These are phyloP conservation scores for Myotis davidii DNA, from an alignment of 2,113 vertebrate genomes.

Conservation along the genomic window DNA sequence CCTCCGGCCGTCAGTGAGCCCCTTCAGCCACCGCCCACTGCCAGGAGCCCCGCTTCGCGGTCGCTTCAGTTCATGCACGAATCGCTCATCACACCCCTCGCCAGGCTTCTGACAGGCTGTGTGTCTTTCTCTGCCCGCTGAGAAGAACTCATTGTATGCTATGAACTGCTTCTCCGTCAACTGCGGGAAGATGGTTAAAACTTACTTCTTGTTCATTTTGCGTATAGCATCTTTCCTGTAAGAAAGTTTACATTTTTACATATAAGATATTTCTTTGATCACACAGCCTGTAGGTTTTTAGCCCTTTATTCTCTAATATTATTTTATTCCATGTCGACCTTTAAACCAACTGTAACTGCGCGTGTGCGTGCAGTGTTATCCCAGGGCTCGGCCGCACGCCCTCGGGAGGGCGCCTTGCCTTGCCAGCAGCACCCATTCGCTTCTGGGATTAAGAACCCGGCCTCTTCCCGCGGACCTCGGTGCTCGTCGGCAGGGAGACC, in stretches of 20 bases:
- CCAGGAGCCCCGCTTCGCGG: background rate
- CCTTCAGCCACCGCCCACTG: background rate
- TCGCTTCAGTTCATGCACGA: background rate
- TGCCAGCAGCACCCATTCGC: background rate
- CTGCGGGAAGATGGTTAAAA: background rate
- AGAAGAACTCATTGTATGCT: background rate
- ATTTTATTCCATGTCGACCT: slow-evolving; percentile 17
- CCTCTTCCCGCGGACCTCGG: background rate
- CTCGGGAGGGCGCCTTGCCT: background rate
- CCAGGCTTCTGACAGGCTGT: background rate
- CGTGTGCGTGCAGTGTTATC: background rate
- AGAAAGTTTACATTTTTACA: slow-evolving; percentile 34
- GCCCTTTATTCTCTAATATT: background rate
- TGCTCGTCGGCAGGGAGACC: background rate
- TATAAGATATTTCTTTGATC: background rate
- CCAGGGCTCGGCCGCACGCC: background rate
- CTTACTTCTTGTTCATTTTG: background rate
- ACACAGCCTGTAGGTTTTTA: background rate
- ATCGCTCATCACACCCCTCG: background rate
- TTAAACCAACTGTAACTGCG: background rate
- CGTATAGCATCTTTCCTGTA: background rate
- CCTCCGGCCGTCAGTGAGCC: too few species aligned
- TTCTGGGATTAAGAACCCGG: background rate
- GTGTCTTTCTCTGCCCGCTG: background rate
- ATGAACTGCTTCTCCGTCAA: background rate